These are phyloP conservation scores for Cheilosia pagana DNA, from an alignment of 2,888 invertebrate species.

Conservation along the genomic window DNA sequence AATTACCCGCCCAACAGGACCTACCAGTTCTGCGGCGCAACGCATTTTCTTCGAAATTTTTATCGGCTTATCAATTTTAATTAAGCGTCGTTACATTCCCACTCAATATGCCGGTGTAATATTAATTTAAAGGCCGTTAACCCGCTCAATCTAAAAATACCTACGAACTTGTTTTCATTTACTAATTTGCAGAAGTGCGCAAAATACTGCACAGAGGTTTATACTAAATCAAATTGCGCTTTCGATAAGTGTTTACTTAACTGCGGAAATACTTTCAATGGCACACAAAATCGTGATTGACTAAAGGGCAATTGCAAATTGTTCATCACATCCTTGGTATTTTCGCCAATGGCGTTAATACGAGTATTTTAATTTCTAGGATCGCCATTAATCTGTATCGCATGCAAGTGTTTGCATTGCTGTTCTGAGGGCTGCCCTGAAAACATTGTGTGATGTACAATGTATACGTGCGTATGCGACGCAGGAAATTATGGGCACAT, in stretches of 20 bases:
- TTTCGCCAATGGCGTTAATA: neutral
- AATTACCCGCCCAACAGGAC: neutral
- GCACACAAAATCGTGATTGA: neutral
- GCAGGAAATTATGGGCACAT: too few relatives aligned
- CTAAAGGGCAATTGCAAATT: neutral
- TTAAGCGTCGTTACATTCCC: neutral
- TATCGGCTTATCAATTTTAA: neutral
- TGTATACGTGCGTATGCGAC: too few relatives aligned
- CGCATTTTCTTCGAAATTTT: neutral
- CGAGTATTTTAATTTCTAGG: neutral
- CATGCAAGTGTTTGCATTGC: neutral
- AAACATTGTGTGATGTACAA: too few relatives aligned
- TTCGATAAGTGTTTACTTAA: neutral
- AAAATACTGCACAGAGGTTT: neutral
- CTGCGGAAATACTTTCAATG: slow-evolving; percentile 1
- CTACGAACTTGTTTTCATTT: neutral
- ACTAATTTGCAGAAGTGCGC: neutral
- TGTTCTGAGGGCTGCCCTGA: too few relatives aligned
- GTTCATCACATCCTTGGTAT: neutral
- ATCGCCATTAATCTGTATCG: neutral
- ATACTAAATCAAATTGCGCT: neutral
- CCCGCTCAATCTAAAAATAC: neutral
- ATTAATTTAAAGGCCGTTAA: neutral
- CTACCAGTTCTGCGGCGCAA: neutral
- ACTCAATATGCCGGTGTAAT: neutral